Evolutionary conservation across 1,140 invertebrate species (phyloP).

Genomic region (Copidosoma floridanum): DNA sequence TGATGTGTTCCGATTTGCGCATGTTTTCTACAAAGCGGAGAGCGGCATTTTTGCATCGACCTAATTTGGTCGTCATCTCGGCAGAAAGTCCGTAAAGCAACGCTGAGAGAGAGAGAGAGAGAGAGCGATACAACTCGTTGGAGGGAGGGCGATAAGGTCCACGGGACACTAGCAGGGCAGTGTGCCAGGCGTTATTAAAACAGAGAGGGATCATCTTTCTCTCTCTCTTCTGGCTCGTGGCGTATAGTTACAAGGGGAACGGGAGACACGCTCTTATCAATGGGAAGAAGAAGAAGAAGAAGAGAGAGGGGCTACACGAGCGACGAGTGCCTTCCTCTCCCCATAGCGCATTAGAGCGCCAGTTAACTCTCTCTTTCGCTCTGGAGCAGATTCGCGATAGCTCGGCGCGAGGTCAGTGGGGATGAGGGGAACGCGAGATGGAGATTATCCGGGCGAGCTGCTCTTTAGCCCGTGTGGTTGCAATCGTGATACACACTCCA

Average conservation of each 20-base stretch:
- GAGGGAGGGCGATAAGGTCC: slow-evolving; percentile 6
- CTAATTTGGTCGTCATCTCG: no score
- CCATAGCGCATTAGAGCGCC: background rate
- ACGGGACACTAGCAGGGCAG: slow-evolving; percentile 33
- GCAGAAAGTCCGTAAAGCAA: background rate
- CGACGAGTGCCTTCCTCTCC: background rate
- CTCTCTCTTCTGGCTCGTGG: no score
- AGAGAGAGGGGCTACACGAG: background rate
- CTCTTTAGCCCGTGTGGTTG: no score
- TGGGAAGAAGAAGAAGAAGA: no score
- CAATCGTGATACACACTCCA: no score
- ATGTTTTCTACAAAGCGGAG: no score
- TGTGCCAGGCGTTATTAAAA: slow-evolving; percentile 37
- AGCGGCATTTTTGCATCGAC: no score
- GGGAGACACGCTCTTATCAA: slow-evolving; percentile 16
- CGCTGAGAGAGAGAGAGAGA: background rate
- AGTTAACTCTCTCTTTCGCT: background rate
- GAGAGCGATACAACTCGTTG: no score
- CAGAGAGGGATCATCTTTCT: slow-evolving; percentile 29
- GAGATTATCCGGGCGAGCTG: no score
- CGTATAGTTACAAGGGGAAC: background rate
- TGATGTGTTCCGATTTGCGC: no score
- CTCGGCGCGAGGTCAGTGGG: slow-evolving; percentile 1
- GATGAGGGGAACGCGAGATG: no score
- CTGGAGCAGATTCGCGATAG: background rate